Conservation (phyloP, 2,888 invertebrate genomes). For the Polyommatus icarus region DNA sequence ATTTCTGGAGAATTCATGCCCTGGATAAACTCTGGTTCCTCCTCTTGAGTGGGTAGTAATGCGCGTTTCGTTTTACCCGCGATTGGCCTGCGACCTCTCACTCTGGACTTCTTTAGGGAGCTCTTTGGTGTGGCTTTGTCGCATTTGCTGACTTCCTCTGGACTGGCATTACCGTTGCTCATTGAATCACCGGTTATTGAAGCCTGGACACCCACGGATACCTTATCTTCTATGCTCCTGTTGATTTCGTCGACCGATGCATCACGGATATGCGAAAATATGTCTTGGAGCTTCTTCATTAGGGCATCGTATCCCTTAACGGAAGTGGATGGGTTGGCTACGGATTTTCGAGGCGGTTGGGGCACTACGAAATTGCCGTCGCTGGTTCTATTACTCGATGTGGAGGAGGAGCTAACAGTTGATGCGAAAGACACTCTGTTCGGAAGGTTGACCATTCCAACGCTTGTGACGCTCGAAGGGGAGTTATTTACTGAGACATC, state of each 20-base stretch:
- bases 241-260: slow-evolving; percentile 57
- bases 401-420: slow-evolving; percentile 66
- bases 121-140: slow-evolving; percentile 77
- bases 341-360: slow-evolving; percentile 70
- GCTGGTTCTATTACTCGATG: slow-evolving; percentile 68
- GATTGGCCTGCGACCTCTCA: slow-evolving; percentile 69
- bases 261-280: slow-evolving; percentile 67
- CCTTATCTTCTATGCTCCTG: slow-evolving; percentile 64
- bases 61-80: slow-evolving; percentile 71
- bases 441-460: slow-evolving; percentile 67
- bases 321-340: slow-evolving; percentile 61
- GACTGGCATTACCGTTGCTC: slow-evolving; percentile 72
- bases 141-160: slow-evolving; percentile 65
- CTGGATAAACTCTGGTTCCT: slow-evolving; percentile 70
- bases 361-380: slow-evolving; percentile 76
- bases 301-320: slow-evolving; percentile 72
- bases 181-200: slow-evolving; percentile 55
- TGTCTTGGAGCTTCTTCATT: slow-evolving; percentile 69
- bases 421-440: slow-evolving; percentile 72
- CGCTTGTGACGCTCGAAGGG: slow-evolving; percentile 74
- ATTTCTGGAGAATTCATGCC: slow-evolving; percentile 76
- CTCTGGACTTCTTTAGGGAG: slow-evolving; percentile 70
- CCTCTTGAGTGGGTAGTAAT: slow-evolving; percentile 66
- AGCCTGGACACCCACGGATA: slow-evolving; percentile 68
- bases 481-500: slow-evolving; percentile 71